phyloP scores from a whole-genome alignment of 2,113 vertebrate genomes.

The Equus quagga region DNA sequence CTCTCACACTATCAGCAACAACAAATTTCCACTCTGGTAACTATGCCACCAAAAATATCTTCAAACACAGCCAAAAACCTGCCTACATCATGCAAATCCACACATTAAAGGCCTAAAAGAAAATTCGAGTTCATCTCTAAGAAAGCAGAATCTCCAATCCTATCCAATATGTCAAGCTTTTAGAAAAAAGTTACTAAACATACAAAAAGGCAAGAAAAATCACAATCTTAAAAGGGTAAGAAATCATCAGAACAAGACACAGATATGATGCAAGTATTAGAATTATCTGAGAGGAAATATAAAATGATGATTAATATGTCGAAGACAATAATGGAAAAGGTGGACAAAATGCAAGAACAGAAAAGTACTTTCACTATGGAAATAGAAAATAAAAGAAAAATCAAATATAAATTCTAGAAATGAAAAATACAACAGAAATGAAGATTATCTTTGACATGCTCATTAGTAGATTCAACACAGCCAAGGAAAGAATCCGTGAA shows the following conservation, averaged over 20 bases:
- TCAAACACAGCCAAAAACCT: background rate
- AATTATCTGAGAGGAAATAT: background rate
- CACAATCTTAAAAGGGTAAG: background rate
- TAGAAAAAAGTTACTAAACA: background rate
- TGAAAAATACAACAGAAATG: background rate
- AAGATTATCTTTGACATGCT: background rate
- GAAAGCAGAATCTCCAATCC: background rate
- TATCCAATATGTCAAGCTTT: background rate
- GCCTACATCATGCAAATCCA: background rate
- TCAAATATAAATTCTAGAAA: background rate
- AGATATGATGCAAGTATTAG: background rate
- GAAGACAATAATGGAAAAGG: background rate
- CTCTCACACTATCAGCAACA: background rate
- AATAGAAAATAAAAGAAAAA: background rate
- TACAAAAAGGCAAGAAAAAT: background rate
- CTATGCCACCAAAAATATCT: background rate
- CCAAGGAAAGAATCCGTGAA: background rate
- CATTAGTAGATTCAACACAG: background rate
- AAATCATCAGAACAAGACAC: background rate
- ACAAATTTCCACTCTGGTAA: background rate
- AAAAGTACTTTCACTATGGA: background rate
- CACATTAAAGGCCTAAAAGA: background rate
- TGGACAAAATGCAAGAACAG: background rate
- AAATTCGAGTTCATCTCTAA: background rate
- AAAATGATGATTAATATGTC: background rate